Conservation (phyloP, 2,888 invertebrate genomes). For the Temnothorax ravouxi region DNA sequence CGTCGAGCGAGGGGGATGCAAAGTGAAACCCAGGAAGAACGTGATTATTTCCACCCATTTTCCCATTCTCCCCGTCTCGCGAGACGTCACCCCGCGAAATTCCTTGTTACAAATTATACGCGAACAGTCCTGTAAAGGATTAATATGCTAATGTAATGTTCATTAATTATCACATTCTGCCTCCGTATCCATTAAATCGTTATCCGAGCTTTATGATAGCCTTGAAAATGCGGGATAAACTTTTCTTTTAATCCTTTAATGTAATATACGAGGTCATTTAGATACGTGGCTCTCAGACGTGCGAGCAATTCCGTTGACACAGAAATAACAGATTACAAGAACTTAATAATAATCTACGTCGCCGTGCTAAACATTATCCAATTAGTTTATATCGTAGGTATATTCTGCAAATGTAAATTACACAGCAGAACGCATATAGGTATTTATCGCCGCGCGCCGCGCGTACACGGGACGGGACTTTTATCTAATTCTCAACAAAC, state of each 20-base stretch:
- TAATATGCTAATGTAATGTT: conserved; percentile 4
- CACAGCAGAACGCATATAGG: background rate
- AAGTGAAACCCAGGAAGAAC: conserved; percentile 62
- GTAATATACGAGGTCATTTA: background rate
- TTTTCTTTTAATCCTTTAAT: background rate
- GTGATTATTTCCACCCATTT: conserved; percentile 47
- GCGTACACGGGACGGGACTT: background rate
- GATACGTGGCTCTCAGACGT: background rate
- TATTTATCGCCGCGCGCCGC: background rate
- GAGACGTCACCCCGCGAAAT: background rate
- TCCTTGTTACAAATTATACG: too few relatives aligned
- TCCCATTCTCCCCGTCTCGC: background rate
- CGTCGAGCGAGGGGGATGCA: conserved; percentile 61
- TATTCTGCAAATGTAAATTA: conserved; percentile 36
- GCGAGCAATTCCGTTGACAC: background rate
- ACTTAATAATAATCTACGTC: conserved; percentile 17
- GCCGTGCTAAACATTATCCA: conserved; percentile 6
- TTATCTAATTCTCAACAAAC: conserved; percentile 34
- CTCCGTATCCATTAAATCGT: conserved; percentile 9
- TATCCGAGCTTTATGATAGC: background rate
- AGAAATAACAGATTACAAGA: conserved; percentile 14
- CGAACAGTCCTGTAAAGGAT: too few relatives aligned
- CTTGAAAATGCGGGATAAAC: background rate
- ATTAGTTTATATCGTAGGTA: background rate
- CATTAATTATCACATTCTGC: conserved; percentile 35